Evolutionary conservation across 2,797 vertebrate genomes (phyloP), one percentile per base, ranked within the genome.

Genomic region (Microctenopoma stevenorrisi): DNA sequence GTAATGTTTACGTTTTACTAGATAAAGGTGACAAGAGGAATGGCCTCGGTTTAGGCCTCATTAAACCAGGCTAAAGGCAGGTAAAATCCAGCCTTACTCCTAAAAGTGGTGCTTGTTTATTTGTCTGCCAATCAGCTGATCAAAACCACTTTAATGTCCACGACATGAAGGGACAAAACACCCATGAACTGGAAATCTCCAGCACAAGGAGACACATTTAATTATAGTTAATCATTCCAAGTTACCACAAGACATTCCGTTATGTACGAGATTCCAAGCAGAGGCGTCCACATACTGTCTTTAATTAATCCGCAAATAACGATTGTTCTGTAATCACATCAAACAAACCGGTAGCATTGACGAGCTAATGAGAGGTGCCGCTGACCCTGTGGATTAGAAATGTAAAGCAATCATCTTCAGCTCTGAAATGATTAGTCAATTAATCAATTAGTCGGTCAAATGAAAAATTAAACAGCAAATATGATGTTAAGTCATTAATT

Each of bases 1-100:
- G 73, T 79, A 83, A 75, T 67, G 68, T 71, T 73, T 77, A 60
- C 15, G 70, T 81, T 84, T 84, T 62, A 63, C 73, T 74, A 83
- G 86, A 89, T 87, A 79, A 86, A 83, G 86, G 71, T 57, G 81
- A 86, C 82, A 89, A 79, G 84, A 85, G 66, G 47, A 85, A 83
- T 85, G 74, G 57, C 62, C 71, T 68, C 67, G 66, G 68, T 85
- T 80, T 82, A 71, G 70, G 64, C 16, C 76, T 89, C 83, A 87
- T 88, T 85, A 87, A 67, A 33, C 28, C 26, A 3, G 50, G 60
- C 30, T 56, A 64, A 74, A 70, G 50, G 82, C 68, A 54, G 73
- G 54, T 78, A 72, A 83, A 80, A 54, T 47, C 11, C 26, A 26
- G 44, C 22, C 26, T 48, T 72, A 50, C 76, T 67, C 75, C 48